Conservation (phyloP, 2,113 vertebrate genomes). For the Dolichallabes microphthalmus region DNA sequence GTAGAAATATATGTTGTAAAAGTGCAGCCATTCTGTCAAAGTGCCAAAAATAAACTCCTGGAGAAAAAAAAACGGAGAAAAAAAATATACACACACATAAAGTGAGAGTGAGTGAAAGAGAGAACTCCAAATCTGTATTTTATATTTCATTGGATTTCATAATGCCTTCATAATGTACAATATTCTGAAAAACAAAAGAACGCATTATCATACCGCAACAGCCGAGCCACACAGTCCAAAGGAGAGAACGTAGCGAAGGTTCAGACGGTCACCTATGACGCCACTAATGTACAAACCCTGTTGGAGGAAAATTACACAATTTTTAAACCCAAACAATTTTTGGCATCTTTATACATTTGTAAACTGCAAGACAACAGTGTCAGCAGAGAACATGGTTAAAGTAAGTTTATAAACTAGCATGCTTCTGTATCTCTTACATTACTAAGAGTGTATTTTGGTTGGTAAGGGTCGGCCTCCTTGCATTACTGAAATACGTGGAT, state of each 20-base stretch:
- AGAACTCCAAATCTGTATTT: too few species aligned
- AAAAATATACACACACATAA: not conserved
- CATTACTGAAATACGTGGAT: not conserved
- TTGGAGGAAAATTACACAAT: conserved; percentile 55
- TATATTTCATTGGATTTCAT: not conserved
- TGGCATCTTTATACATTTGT: not conserved
- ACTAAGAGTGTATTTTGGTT: not conserved
- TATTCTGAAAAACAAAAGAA: not conserved
- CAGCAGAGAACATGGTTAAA: not conserved
- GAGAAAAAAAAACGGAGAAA: too few species aligned
- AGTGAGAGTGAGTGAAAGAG: not conserved
- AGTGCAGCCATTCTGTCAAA: conserved; percentile 87
- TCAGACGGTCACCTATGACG: conserved; percentile 85
- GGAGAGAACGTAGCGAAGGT: conserved; percentile 88
- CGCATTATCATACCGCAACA: conserved; percentile 84
- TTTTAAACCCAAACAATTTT: not conserved
- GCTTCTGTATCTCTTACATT: not conserved
- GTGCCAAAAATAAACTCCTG: conserved; percentile 83
- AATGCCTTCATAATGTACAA: conserved; percentile 3
- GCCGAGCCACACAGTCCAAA: conserved; percentile 95
- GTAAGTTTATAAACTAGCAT: not conserved
- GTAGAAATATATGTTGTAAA: conserved; percentile 92
- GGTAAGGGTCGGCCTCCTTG: not conserved
- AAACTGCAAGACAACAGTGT: not conserved
- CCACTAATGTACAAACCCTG: conserved; percentile 92